Evolutionary conservation across 2,113 vertebrate genomes (phyloP), one percentile per base, ranked within the genome.

Genomic region (Ptychochromis oligacanthus): DNA sequence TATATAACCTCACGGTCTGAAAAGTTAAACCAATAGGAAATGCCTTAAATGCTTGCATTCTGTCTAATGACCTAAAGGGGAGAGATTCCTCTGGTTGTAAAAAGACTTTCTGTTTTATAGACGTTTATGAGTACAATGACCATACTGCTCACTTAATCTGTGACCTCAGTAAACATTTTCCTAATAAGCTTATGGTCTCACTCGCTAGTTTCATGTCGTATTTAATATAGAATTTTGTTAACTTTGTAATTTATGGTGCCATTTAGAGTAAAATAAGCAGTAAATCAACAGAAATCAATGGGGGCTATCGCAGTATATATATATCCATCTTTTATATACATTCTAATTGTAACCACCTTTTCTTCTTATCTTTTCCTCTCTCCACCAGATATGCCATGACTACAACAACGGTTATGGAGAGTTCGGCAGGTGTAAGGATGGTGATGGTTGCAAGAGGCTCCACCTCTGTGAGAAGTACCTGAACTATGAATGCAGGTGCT

Each of bases 381-480:
- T 26, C 10, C 14, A 2, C 18, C 76, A 96, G 95, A 90, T 96
- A 55, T 96, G 95, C 56, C 14, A 83, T 49, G 82, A 90, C 12
- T 96, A 95, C 89, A 96, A 95, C 90, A 95, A 95, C 1, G 94
- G 95, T 5, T 6, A 18, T 0, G 93, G 93, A 0, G 40, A 58
- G 57, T 92, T 90, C 0, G 94, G 94, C 1, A 74, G 57, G 5
- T 96, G 95, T 56, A 2, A 56, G 28, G 84, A 85, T 0, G 92
- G 72, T 1, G 24, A 74, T 4, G 70, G 0, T 54, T 96, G 95
- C 61, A 84, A 34, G 24, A 88, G 92, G 5, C 34, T 96, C 40
- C 94, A 96, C 40, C 80, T 96, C 79, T 96, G 95, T 31, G 88
- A 95, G 84, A 77, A 9, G 4, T 93, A 61, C 80, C 58, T 95